A percentile compares a stretch with the other conserved stretches of the same genome.
phyloP scores from a whole-genome alignment of 2,797 vertebrate genomes.

The Tapirus indicus region DNA sequence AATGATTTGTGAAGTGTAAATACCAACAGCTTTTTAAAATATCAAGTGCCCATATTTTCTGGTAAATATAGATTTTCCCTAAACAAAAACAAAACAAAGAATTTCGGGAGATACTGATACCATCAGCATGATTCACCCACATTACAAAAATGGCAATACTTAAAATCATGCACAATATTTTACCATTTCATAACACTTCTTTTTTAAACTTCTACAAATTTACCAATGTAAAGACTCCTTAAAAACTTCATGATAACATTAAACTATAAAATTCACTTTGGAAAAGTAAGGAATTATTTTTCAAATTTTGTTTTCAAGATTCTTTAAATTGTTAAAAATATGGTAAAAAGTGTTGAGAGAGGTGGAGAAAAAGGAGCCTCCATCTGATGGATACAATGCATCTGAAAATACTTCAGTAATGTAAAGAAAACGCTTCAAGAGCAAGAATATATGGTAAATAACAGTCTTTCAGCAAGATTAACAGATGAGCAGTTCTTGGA shows the following conservation, averaged over 20 bases:
- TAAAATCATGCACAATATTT: conserved; percentile 33
- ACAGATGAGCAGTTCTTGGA: conserved; percentile 60
- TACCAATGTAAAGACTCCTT: neutral
- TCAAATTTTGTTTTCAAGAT: conserved; percentile 32
- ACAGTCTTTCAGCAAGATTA: conserved; percentile 18
- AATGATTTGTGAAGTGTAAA: neutral
- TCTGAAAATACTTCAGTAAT: neutral
- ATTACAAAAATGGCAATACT: neutral
- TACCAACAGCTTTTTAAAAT: conserved; percentile 73
- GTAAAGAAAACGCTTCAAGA: neutral
- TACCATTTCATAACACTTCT: neutral
- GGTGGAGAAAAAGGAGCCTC: neutral
- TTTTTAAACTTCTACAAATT: too few species aligned
- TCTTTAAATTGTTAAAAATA: neutral
- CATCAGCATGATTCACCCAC: neutral
- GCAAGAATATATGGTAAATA: conserved; percentile 36
- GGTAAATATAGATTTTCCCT: neutral
- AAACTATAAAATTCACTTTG: conserved; percentile 36
- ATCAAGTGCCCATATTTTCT: neutral
- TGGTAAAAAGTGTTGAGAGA: neutral
- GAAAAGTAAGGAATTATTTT: conserved; percentile 10
- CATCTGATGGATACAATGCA: neutral
- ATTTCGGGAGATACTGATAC: neutral
- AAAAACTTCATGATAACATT: neutral
- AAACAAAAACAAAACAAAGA: neutral